Base-by-base conservation (phyloP, 2,797 vertebrate genomes). In the Florisuga fusca region DNA sequence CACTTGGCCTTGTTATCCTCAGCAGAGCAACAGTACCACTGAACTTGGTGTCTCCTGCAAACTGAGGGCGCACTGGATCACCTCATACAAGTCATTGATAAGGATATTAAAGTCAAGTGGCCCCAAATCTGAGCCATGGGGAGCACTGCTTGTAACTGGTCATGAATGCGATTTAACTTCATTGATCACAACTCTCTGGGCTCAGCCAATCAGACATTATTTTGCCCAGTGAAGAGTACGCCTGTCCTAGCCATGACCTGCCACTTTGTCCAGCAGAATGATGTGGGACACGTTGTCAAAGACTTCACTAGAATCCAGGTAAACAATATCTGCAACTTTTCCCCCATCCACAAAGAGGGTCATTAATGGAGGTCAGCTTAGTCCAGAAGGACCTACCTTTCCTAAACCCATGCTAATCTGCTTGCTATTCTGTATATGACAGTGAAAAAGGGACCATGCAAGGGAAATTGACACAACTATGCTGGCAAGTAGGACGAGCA, bases 171-270 rank as follows among this genome's bases (percentile, higher is more conserved):
- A 41, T 14, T 41, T 41, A 41, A 41, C 38, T 41, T 41, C 27
- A 48, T 62, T 38, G 33, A 29, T 5, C 25, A 41, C 25, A 2
- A 26, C 9, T 5, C 21, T n/a, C 10, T 22, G 15, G 16, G 26
- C 26, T 7, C 2, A 4, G 4, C 15, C 21, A 31, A 10, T 10
- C 31, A 34, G 25, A 7, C n/a, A 41, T 6, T 27, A 22, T 89
- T 67, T 34, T 14, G n/a, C 4, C 10, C 5, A n/a, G 8, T 2
- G 2, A 36, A 76, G 15, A 8, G 3, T 12, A 17, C 3, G 5
- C 16, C 19, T 1, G 2, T 10, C 36, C 57, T 58, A 45, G 13
- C 5, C n/a, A 64, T 2, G 7, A 71, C 7, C 27, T 58, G 10
- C 5, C 16, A 26, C n/a, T 31, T 50, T 53, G 27, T 71, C 6